Evolutionary conservation across 2,113 vertebrate species (phyloP).

Genomic region (Brachirus orientalis): DNA sequence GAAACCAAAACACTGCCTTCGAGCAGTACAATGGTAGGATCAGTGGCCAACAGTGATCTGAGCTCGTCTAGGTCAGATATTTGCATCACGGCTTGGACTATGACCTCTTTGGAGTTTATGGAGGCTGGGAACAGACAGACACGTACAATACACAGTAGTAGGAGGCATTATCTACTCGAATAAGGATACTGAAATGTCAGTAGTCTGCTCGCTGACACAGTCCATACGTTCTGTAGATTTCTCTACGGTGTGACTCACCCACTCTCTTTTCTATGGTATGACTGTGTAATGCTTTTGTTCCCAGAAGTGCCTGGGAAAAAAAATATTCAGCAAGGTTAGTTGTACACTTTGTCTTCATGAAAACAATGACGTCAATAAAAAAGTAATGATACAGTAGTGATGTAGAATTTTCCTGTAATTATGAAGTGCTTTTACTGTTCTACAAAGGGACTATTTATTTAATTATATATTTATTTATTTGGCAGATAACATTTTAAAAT

Average conservation of each 20-base stretch:
- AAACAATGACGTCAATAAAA: not conserved
- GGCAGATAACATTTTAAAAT: no score
- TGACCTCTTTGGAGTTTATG: not conserved
- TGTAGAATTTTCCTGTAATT: no score
- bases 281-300: not conserved
- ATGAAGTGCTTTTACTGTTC: no score
- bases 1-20: not conserved
- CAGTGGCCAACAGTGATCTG: not conserved
- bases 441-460: no score
- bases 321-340: not conserved
- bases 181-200: not conserved
- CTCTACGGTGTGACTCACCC: slow-evolving; percentile 22
- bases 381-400: no score
- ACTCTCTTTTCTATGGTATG: slow-evolving; percentile 38
- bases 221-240: no score
- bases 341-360: not conserved
- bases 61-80: not conserved
- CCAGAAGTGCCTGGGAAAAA: slow-evolving; percentile 8
- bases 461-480: no score
- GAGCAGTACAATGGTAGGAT: not conserved
- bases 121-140: slow-evolving; percentile 4
- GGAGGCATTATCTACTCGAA: no score
- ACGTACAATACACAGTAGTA: not conserved
- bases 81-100: slow-evolving; percentile 6
- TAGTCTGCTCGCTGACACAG: not conserved